These are phyloP conservation scores for Hemitrygon akajei DNA, from an alignment of 2,797 vertebrate species.

Conservation along the genomic window DNA sequence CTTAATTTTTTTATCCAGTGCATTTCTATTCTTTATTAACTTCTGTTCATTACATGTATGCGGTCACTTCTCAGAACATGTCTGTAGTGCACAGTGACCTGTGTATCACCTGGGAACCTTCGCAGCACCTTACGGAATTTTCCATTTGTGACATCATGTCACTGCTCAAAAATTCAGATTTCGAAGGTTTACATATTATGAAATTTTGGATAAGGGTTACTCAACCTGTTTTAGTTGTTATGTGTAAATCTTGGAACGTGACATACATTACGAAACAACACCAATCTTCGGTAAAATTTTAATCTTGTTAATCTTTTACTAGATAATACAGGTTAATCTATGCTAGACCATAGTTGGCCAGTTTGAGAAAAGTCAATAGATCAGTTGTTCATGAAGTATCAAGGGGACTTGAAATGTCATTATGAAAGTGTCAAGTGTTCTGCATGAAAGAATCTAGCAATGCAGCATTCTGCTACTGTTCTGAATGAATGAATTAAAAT, in stretches of 20 bases:
- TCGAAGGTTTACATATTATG: too few relatives aligned
- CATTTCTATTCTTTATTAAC: too few relatives aligned
- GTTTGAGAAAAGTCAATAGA: neutral
- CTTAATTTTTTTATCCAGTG: too few relatives aligned
- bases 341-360: neutral
- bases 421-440: neutral
- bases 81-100: too few relatives aligned
- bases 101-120: too few relatives aligned
- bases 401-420: neutral
- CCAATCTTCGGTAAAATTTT: neutral
- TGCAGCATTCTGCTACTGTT: neutral
- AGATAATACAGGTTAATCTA: neutral
- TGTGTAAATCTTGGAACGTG: neutral
- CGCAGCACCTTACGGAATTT: too few relatives aligned
- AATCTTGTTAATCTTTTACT: neutral
- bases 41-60: too few relatives aligned
- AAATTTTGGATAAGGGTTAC: too few relatives aligned
- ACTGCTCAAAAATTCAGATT: too few relatives aligned
- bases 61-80: too few relatives aligned
- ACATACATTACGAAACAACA: neutral
- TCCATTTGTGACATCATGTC: too few relatives aligned
- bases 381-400: neutral
- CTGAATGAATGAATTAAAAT: neutral
- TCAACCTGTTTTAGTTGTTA: neutral
- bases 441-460: neutral